Percentiles rank a stretch among this genome's conserved stretches.
Evolutionary conservation across 2,113 vertebrate genomes (phyloP).

Genomic region (Semicossyphus pulcher): DNA sequence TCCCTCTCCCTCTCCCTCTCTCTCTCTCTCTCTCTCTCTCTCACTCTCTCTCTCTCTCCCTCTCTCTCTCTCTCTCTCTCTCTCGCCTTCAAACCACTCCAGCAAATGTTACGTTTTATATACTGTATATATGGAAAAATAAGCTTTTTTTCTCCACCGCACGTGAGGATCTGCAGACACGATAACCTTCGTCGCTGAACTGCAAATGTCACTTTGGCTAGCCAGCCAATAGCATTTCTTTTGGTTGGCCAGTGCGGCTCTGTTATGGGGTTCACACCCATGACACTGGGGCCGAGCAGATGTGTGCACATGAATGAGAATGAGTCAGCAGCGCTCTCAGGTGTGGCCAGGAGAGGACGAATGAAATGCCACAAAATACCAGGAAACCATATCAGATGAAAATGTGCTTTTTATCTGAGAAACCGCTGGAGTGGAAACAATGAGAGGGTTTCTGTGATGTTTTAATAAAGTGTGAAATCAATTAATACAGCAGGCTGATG

Average conservation of each 20-base stretch:
- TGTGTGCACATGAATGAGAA: constrained; percentile 73
- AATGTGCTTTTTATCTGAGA: background rate
- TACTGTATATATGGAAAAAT: constrained; percentile 59
- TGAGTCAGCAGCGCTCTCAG: constrained; percentile 68
- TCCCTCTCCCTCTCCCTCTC: too few relatives aligned
- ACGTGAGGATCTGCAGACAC: constrained; percentile 55
- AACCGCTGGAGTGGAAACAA: background rate
- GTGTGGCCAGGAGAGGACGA: constrained; percentile 45
- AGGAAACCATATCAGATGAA: constrained; percentile 37
- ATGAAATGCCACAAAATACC: constrained; percentile 64
- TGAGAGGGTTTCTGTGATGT: constrained; percentile 1
- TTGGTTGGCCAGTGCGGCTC: constrained; percentile 31
- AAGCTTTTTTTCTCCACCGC: constrained; percentile 24
- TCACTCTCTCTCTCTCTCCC: constrained; percentile 3
- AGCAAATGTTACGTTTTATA: constrained; percentile 79
- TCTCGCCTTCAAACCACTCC: constrained; percentile 47
- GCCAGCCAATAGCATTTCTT: constrained; percentile 52
- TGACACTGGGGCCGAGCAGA: constrained; percentile 60
- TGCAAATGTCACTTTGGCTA: constrained; percentile 72
- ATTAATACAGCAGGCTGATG: too few relatives aligned
- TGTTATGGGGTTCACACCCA: constrained; percentile 50
- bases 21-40: background rate
- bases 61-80: constrained; percentile 6
- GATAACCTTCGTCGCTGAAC: constrained; percentile 74
- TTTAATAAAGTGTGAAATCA: constrained; percentile 21